Evolutionary conservation across 2,888 invertebrate species (phyloP), one percentile per base, ranked within the genome.

Genomic region (Glyphotaelius pellucidus): DNA sequence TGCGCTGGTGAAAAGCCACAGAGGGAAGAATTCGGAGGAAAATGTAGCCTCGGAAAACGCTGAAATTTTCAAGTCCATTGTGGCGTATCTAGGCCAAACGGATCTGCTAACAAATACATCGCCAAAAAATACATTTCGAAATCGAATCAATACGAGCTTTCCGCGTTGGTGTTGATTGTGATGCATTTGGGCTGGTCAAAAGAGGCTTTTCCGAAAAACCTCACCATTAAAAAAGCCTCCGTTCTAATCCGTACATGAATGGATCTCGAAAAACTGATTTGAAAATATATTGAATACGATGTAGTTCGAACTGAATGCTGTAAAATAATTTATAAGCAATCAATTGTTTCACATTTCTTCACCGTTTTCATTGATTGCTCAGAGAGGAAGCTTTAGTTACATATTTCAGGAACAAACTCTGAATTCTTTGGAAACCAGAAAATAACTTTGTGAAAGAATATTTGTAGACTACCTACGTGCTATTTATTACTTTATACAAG

Each of bases 1-100:
- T 87, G 86, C 92, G 83, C 87, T 80, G 38, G 90, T 32, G 30
- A 86, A 86, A 38, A 42, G 47, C 86, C 30, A 42, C n/a, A 86
- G 47, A n/a, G 86, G 9, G 88, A 79, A 79, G 88, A 79, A 79
- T 52, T 79, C 32, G 30, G 88, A 25, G 86, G 42, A 86, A 86
- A 30, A 86, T 86, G 86, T 86, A 42, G n/a, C 86, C 11, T 47
- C 86, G 86, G 86, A 86, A 86, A 86, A 86, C 42, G 30, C 86
- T 86, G 47, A 86, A 86, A 86, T 38, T 86, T 86, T 86, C 42
- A 42, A 42, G 42, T 42, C 86, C 86, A 86, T 47, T 86, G 86
- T 86, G 14, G 38, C 42, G 86, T 42, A 86, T 86, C 42, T 86
- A 30, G 86, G 86, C 30, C 86, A 86, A 86, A 42, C 47, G 38